These are phyloP conservation scores for Anabas testudineus DNA, from an alignment of 2,797 vertebrate species.

Conservation along the genomic window DNA sequence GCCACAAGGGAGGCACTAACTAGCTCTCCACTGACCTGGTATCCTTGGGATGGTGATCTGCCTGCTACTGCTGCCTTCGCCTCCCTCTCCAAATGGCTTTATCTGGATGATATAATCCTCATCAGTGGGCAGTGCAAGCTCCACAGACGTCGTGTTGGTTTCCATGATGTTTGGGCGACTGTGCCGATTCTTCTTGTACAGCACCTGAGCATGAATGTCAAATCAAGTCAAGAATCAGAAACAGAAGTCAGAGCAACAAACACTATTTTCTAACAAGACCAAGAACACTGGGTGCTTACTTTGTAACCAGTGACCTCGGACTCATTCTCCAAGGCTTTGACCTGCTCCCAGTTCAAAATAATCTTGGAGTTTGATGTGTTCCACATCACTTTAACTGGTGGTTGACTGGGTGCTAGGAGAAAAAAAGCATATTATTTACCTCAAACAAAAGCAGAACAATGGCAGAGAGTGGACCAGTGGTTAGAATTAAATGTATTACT, in stretches of 20 bases:
- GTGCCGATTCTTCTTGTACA: constrained; percentile 93
- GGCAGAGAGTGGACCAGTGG: neutral
- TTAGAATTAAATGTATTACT: constrained; percentile 60
- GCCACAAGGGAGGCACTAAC: constrained; percentile 43
- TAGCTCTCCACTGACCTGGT: constrained; percentile 80
- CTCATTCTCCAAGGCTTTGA: constrained; percentile 97
- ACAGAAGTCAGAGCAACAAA: constrained; percentile 1
- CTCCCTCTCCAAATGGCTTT: constrained; percentile 95
- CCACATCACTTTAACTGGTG: constrained; percentile 95
- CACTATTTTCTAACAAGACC: constrained; percentile 35
- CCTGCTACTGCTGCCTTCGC: constrained; percentile 94
- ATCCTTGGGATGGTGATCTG: constrained; percentile 96
- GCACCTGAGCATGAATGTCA: constrained; percentile 81
- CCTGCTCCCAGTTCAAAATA: constrained; percentile 97
- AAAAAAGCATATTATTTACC: constrained; percentile 43
- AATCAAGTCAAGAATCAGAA: constrained; percentile 7
- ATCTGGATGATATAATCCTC: constrained; percentile 97
- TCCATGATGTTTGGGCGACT: constrained; percentile 92
- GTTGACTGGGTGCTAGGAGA: constrained; percentile 92
- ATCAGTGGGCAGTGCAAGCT: constrained; percentile 92
- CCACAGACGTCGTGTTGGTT: constrained; percentile 95
- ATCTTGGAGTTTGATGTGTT: constrained; percentile 97
- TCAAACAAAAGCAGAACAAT: constrained; percentile 22
- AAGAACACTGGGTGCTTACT: constrained; percentile 78
- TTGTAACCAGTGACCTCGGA: constrained; percentile 99